These are phyloP conservation scores for Sminthurinus aureus DNA, from an alignment of 2,888 invertebrate species.

Conservation along the genomic window DNA sequence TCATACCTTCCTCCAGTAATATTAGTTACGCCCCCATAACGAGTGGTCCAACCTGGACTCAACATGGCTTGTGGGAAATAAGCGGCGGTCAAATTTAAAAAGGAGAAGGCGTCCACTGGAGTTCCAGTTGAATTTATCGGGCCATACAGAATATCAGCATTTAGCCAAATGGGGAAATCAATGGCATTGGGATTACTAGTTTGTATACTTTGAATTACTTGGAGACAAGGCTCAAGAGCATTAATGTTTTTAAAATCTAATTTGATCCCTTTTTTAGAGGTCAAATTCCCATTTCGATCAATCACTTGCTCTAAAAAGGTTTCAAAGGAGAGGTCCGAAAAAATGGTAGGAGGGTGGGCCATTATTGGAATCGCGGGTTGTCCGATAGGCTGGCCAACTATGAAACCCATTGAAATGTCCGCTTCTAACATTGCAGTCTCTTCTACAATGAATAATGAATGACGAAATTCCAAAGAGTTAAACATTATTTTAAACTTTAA, in stretches of 20 bases:
- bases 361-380: constrained; percentile 72
- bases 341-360: constrained; percentile 80
- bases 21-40: constrained; percentile 62
- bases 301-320: constrained; percentile 74
- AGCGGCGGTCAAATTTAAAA: constrained; percentile 69
- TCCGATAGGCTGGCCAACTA: constrained; percentile 62
- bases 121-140: constrained; percentile 70
- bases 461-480: not conserved
- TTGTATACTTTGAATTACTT: constrained; percentile 54
- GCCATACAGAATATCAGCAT: constrained; percentile 84
- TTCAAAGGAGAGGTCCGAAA: constrained; percentile 78
- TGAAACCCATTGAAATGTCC: constrained; percentile 76
- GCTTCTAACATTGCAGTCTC: constrained; percentile 84
- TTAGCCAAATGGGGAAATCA: constrained; percentile 80
- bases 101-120: constrained; percentile 76
- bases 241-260: constrained; percentile 86
- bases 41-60: constrained; percentile 88
- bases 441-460: constrained; percentile 64
- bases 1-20: constrained; percentile 60
- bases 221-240: constrained; percentile 67
- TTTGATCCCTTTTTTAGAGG: constrained; percentile 78
- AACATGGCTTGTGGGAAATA: constrained; percentile 73
- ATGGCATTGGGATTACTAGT: not conserved
- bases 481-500: not conserved
- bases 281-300: constrained; percentile 36